phyloP scores from a whole-genome alignment of 2,888 invertebrate species.

The Spialia ferax region DNA sequence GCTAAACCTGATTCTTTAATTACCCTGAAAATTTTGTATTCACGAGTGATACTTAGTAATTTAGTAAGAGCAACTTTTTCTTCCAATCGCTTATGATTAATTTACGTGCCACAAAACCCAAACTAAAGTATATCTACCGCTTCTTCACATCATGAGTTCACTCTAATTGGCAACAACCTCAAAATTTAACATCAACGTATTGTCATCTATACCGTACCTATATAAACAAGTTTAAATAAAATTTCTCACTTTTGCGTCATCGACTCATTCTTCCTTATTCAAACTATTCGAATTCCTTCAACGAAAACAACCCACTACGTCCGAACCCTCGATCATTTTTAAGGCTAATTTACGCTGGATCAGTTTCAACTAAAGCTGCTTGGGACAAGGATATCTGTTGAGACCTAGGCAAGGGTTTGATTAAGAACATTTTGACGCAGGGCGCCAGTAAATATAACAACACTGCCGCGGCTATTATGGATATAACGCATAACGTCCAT shows the following conservation, averaged over 20 bases:
- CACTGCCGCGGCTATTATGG: constrained; percentile 67
- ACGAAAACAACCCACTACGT: neutral
- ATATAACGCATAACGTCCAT: constrained; percentile 71
- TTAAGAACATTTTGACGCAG: constrained; percentile 63
- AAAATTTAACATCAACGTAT: neutral
- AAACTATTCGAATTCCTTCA: neutral
- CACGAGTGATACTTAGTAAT: too few relatives aligned
- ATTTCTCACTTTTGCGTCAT: constrained; percentile 1
- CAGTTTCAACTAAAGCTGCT: constrained; percentile 69
- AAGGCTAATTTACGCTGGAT: constrained; percentile 41
- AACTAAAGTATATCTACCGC: too few relatives aligned
- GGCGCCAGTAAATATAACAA: constrained; percentile 72
- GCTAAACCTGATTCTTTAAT: too few relatives aligned
- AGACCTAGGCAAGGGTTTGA: constrained; percentile 57
- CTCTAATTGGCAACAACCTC: constrained; percentile 3
- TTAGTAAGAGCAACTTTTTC: too few relatives aligned
- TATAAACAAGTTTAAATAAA: neutral
- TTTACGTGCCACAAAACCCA: too few relatives aligned
- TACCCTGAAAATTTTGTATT: too few relatives aligned
- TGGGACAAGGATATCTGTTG: constrained; percentile 73
- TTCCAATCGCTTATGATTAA: too few relatives aligned
- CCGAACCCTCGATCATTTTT: neutral
- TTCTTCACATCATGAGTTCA: neutral
- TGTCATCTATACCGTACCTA: neutral
- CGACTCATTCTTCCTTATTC: neutral